These are phyloP conservation scores for Scopus umbretta DNA, from an alignment of 2,113 vertebrate genomes.

Conservation along the genomic window DNA sequence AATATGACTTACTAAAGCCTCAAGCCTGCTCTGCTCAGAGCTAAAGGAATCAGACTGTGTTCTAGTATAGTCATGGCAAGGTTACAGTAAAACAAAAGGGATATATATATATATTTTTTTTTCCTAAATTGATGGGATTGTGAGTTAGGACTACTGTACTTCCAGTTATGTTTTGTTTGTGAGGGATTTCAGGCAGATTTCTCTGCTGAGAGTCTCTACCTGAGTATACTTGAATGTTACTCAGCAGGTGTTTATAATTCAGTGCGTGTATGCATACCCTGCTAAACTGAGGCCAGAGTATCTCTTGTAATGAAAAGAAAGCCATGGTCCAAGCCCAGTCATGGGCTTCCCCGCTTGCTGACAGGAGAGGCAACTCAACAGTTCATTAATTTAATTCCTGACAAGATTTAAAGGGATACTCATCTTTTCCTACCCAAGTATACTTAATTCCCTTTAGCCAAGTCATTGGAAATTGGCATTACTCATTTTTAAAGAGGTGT, in stretches of 20 bases:
- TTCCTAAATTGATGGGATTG: background rate
- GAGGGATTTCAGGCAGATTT: background rate
- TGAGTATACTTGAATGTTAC: background rate
- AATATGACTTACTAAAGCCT: background rate
- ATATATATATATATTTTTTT: background rate
- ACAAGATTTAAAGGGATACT: background rate
- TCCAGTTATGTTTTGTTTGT: background rate
- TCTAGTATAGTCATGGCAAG: background rate
- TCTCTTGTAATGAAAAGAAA: background rate
- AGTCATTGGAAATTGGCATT: background rate
- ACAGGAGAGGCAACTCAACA: background rate
- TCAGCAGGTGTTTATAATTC: background rate
- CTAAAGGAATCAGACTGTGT: background rate
- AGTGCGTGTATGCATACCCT: rapidly evolving
- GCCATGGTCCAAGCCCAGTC: background rate
- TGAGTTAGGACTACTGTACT: rapidly evolving
- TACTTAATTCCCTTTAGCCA: background rate
- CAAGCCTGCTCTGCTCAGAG: background rate
- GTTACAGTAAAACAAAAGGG: background rate
- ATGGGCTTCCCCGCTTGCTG: background rate
- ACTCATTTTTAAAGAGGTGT: background rate
- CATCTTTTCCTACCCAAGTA: background rate
- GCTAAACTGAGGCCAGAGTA: background rate
- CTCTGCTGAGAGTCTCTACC: background rate
- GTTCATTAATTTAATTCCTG: background rate